Evolutionary conservation across 2,888 invertebrate genomes (phyloP).

Genomic region (Tinea semifulvella): DNA sequence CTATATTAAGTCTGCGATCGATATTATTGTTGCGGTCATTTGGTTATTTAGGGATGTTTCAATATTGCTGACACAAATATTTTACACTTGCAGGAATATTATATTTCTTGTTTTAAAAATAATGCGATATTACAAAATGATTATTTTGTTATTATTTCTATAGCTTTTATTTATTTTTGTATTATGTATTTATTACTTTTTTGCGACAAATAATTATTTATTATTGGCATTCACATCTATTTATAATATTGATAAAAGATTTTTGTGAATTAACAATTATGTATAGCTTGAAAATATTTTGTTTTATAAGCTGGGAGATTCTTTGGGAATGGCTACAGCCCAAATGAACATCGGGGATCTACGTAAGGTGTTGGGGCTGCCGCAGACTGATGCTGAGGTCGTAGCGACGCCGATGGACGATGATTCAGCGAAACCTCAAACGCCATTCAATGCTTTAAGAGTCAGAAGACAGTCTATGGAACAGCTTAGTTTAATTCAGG

Average conservation of each 20-base stretch:
- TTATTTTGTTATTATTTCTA: no score
- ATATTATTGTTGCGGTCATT: no score
- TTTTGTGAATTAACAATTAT: not conserved
- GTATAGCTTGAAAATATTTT: not conserved
- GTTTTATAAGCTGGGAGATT: slow-evolving; percentile 76
- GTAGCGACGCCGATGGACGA: slow-evolving; percentile 24
- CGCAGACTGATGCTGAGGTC: slow-evolving; percentile 47
- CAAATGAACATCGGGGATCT: slow-evolving; percentile 93
- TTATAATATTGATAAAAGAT: no score
- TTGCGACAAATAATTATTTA: no score
- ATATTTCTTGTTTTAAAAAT: no score
- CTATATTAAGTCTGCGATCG: no score
- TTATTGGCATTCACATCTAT: not conserved
- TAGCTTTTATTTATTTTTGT: no score
- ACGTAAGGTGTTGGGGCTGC: slow-evolving; percentile 81
- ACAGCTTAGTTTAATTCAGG: slow-evolving; percentile 92
- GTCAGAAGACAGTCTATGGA: slow-evolving; percentile 95
- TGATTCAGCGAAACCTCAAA: slow-evolving; percentile 31
- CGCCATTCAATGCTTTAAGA: slow-evolving; percentile 61
- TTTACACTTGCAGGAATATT: no score
- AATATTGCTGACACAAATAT: no score
- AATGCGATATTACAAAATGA: no score
- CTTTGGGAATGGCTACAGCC: slow-evolving; percentile 92
- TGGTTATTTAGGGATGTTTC: no score
- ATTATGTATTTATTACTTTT: no score